A percentile compares a stretch with the other conserved stretches of the same genome.
Conservation (phyloP, 2,113 vertebrate genomes). For the Oncorhynchus kisutch region DNA sequence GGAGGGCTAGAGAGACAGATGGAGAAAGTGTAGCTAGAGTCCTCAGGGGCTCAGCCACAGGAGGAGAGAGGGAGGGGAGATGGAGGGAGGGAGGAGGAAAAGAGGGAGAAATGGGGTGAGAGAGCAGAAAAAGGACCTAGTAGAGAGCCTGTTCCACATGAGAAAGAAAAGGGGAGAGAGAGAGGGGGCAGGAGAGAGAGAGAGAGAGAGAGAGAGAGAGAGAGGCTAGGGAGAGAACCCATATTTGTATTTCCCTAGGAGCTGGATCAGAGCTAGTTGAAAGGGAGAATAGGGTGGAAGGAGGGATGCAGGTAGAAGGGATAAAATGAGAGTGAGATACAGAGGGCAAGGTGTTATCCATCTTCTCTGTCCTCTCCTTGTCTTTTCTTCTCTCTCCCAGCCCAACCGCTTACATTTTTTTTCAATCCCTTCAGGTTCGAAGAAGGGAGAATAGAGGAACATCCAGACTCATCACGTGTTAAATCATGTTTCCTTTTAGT, state of each 20-base stretch:
- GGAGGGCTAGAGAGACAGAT: neutral
- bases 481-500: too few relatives aligned
- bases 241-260: too few relatives aligned
- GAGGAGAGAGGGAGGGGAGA: neutral
- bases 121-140: neutral
- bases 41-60: neutral
- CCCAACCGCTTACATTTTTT: too few relatives aligned
- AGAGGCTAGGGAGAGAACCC: neutral
- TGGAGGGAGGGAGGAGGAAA: neutral
- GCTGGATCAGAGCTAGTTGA: too few relatives aligned
- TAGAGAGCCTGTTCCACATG: neutral
- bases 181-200: too few relatives aligned
- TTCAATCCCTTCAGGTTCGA: too few relatives aligned
- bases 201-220: neutral
- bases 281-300: neutral
- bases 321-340: neutral
- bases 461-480: too few relatives aligned
- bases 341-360: neutral
- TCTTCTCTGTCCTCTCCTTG: neutral
- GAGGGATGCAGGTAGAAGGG: neutral
- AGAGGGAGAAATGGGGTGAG: neutral
- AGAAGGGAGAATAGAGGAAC: too few relatives aligned
- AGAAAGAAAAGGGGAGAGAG: too few relatives aligned
- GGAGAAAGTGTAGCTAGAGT: conserved; percentile 34
- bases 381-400: neutral